Conservation (phyloP, 2,113 vertebrate genomes). For the Sander vitreus region DNA sequence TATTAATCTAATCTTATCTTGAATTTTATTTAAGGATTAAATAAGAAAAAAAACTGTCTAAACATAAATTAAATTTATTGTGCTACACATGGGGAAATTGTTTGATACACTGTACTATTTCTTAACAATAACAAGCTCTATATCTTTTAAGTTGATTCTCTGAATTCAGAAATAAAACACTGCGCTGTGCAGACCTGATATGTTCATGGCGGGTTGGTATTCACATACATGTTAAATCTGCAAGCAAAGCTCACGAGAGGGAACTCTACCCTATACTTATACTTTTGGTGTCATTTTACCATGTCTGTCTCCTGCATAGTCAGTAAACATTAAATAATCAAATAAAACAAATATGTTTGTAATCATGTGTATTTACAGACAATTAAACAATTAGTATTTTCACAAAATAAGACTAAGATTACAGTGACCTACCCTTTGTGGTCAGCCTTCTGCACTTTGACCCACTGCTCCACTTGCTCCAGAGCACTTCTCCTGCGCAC, state of each 20-base stretch:
- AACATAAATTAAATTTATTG: background rate
- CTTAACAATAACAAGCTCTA: background rate
- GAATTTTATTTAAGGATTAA: background rate
- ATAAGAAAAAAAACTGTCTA: background rate
- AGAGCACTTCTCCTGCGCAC: slow-evolving; percentile 88
- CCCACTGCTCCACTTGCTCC: slow-evolving; percentile 94
- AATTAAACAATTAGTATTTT: no score
- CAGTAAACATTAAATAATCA: no score
- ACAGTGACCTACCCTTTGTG: slow-evolving; percentile 86
- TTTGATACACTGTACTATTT: background rate
- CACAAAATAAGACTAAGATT: background rate
- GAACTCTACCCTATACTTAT: background rate
- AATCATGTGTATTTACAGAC: no score
- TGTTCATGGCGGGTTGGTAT: background rate
- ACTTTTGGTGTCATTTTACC: no score
- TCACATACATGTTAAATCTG: background rate
- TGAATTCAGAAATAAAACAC: background rate
- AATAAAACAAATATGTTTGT: no score
- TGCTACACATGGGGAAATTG: background rate
- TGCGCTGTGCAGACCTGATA: background rate
- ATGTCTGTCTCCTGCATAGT: no score
- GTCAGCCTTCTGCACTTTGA: slow-evolving; percentile 92
- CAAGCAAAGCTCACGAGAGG: background rate
- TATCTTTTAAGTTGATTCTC: no score
- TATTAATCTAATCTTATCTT: background rate